These are phyloP conservation scores for Oryzias woworae DNA, from an alignment of 2,113 vertebrate species.

Conservation along the genomic window DNA sequence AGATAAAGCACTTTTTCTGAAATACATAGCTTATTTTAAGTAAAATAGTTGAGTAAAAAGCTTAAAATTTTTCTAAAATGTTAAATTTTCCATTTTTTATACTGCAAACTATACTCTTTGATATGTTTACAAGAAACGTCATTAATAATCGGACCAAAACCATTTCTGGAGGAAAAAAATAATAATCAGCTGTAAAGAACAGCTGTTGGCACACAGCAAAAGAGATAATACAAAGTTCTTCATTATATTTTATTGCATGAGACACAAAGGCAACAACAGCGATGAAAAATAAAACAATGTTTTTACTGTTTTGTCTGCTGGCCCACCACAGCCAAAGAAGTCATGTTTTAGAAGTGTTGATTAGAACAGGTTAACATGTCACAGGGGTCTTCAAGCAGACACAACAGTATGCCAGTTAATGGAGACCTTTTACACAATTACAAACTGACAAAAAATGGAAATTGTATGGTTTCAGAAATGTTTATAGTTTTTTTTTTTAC, in stretches of 20 bases:
- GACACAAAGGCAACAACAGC: conserved; percentile 33
- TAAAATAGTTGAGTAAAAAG: too few species aligned
- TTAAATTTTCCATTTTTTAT: too few species aligned
- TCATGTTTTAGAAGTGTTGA: too few species aligned
- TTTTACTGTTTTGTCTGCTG: conserved; percentile 24
- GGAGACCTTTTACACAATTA: conserved; percentile 32
- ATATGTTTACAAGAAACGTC: too few species aligned
- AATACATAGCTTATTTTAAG: too few species aligned
- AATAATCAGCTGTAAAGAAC: conserved; percentile 8
- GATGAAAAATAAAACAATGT: not conserved
- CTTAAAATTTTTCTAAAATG: too few species aligned
- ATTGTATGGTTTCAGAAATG: conserved; percentile 17
- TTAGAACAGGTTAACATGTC: not conserved
- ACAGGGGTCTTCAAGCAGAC: not conserved
- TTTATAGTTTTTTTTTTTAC: too few species aligned
- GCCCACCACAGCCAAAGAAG: conserved; percentile 5
- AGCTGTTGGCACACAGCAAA: conserved; percentile 8
- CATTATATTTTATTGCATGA: conserved; percentile 56
- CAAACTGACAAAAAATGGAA: conserved; percentile 45
- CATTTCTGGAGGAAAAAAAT: not conserved
- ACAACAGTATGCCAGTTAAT: conserved; percentile 27
- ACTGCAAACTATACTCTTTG: too few species aligned
- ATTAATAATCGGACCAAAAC: too few species aligned
- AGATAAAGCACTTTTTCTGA: too few species aligned
- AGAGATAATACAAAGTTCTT: conserved; percentile 37